Conservation (phyloP, 2,797 vertebrate species). For the Eupleurogrammus muticus region DNA sequence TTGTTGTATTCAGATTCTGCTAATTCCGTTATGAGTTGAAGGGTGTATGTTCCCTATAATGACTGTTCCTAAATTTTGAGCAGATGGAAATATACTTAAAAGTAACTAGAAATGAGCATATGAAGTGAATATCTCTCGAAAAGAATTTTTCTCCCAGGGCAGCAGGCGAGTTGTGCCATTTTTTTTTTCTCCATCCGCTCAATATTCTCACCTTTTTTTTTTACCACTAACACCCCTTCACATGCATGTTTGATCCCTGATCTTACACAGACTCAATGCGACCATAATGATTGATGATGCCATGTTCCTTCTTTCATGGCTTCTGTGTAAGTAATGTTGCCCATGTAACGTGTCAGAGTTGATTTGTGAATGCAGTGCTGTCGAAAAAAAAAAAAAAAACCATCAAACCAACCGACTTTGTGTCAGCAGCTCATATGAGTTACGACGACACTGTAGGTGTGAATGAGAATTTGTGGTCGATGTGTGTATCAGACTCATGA, state of each 20-base stretch:
- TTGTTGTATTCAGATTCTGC: too few species aligned
- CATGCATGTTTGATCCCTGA: background rate
- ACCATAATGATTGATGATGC: slow-evolving; percentile 9
- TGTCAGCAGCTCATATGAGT: slow-evolving; percentile 39
- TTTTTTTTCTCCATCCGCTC: too few species aligned
- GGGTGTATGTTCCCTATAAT: too few species aligned
- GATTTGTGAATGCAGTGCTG: slow-evolving; percentile 32
- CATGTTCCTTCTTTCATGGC: background rate
- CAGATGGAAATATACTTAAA: too few species aligned
- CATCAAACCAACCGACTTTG: background rate
- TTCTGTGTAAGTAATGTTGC: slow-evolving; percentile 12
- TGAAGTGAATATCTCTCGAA: too few species aligned
- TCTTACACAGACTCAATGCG: background rate
- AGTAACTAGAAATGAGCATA: too few species aligned
- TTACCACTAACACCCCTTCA: too few species aligned
- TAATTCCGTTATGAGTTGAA: too few species aligned
- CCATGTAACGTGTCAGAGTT: slow-evolving; percentile 1
- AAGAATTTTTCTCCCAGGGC: too few species aligned
- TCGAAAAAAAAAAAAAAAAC: slow-evolving; percentile 32
- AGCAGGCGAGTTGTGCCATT: too few species aligned
- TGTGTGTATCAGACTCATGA: slow-evolving; percentile 48
- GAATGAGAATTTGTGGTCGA: slow-evolving; percentile 38
- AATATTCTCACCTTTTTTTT: too few species aligned
- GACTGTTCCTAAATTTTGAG: too few species aligned
- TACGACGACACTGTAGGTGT: slow-evolving; percentile 37